phyloP scores from a whole-genome alignment of 2,888 invertebrate genomes.

The Lithophane leautieri region DNA sequence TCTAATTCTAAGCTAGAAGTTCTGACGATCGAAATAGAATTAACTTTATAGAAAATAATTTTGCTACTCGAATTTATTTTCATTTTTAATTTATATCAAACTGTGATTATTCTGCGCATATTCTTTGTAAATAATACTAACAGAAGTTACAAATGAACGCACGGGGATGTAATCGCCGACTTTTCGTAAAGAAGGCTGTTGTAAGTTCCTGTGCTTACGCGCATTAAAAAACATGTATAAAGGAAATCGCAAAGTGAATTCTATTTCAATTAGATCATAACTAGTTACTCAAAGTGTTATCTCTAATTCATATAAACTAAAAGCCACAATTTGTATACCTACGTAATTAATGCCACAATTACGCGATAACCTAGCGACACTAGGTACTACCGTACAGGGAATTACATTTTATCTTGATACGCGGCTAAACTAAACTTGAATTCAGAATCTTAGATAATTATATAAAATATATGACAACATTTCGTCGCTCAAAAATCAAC shows the following conservation, averaged over 20 bases:
- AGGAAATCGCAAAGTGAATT: conserved; percentile 1
- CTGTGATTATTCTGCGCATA: no score
- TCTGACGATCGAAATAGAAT: conserved; percentile 19
- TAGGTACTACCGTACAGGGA: conserved; percentile 4
- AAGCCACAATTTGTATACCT: conserved; percentile 31
- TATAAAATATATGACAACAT: no score
- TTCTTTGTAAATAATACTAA: not conserved
- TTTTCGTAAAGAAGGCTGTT: not conserved
- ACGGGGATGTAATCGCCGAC: no score
- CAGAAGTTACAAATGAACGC: not conserved
- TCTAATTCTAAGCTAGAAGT: not conserved
- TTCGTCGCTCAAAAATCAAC: not conserved
- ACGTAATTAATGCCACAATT: conserved; percentile 24
- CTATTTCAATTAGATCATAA: conserved; percentile 30
- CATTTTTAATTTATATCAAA: no score
- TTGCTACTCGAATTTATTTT: no score
- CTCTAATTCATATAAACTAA: conserved; percentile 12
- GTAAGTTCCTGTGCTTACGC: not conserved
- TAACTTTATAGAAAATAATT: not conserved
- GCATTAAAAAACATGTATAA: no score
- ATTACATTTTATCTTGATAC: conserved; percentile 19
- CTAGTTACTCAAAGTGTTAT: conserved; percentile 13
- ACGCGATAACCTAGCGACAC: conserved; percentile 48
- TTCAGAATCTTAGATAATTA: not conserved
- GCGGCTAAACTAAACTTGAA: not conserved